Percentiles rank a stretch among this genome's conserved stretches.
Conservation (phyloP, 2,113 vertebrate genomes). For the Myocastor coypus region DNA sequence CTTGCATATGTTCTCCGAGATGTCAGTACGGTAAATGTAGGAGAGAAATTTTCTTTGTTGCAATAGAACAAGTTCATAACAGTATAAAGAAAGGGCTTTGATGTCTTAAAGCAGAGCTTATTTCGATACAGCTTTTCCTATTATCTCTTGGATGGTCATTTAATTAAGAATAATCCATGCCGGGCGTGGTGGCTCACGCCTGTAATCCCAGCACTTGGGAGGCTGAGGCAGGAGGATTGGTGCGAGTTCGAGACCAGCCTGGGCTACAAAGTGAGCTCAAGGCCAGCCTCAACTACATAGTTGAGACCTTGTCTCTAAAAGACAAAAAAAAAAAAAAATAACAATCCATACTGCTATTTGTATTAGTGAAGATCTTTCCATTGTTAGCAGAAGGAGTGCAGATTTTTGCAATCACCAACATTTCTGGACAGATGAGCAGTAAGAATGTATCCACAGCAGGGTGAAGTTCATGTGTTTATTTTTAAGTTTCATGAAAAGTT, state of each 20-base stretch:
- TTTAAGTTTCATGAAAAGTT: conserved; percentile 60
- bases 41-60: background rate
- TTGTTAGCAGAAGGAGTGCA: background rate
- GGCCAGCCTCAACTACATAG: no score
- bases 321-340: no score
- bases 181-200: no score
- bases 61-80: conserved; percentile 5
- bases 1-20: background rate
- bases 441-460: conserved; percentile 15
- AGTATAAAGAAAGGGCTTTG: background rate
- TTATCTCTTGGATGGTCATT: background rate
- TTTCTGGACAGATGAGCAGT: conserved; percentile 48
- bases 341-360: background rate
- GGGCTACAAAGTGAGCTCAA: no score
- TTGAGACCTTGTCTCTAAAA: no score
- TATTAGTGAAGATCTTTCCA: background rate
- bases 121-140: background rate
- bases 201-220: no score
- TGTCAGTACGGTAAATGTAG: background rate
- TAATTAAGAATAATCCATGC: background rate
- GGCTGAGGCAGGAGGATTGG: no score
- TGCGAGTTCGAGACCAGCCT: no score
- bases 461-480: conserved; percentile 62
- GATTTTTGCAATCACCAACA: conserved; percentile 52
- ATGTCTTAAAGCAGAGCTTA: background rate